Conservation (phyloP, 2,888 invertebrate species). For the Sphaeridia pumilis region DNA sequence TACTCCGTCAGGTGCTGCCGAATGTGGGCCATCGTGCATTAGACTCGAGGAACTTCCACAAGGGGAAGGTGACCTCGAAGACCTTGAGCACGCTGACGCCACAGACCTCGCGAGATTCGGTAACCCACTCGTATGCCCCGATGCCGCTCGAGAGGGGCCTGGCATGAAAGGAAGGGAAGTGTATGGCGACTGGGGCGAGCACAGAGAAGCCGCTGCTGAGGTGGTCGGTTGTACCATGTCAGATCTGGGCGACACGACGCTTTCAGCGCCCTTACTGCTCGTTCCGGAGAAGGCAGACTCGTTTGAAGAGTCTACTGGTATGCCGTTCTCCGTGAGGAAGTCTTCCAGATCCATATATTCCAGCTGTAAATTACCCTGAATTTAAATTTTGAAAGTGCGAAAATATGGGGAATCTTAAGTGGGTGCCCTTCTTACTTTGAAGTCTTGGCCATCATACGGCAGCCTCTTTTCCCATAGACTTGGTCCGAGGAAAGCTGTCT, state of each 20-base stretch:
- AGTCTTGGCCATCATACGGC: slow-evolving; percentile 75
- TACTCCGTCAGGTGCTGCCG: too few relatives aligned
- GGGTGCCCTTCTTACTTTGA: slow-evolving; percentile 57
- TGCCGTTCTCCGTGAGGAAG: slow-evolving; percentile 89
- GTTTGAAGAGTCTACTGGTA: slow-evolving; percentile 55
- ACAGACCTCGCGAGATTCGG: slow-evolving; percentile 50
- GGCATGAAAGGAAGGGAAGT: slow-evolving; percentile 17
- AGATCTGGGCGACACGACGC: background rate
- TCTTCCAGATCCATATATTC: slow-evolving; percentile 96
- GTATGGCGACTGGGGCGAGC: slow-evolving; percentile 11
- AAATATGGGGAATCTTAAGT: background rate
- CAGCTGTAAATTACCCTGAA: slow-evolving; percentile 38
- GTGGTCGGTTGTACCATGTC: background rate
- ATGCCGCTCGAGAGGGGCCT: slow-evolving; percentile 43
- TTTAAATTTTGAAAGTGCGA: background rate
- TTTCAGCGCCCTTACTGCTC: background rate
- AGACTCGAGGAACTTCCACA: slow-evolving; percentile 19
- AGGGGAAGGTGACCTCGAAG: slow-evolving; percentile 33
- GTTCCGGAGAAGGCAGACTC: slow-evolving; percentile 6
- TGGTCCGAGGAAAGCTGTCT: slow-evolving; percentile 90
- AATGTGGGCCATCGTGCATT: background rate
- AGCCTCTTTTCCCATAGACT: slow-evolving; percentile 91
- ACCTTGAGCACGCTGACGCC: slow-evolving; percentile 16
- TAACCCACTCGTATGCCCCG: slow-evolving; percentile 1
- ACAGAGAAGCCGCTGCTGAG: background rate